These are phyloP conservation scores for Leuciscus waleckii DNA, from an alignment of 2,797 vertebrate species.

Conservation along the genomic window DNA sequence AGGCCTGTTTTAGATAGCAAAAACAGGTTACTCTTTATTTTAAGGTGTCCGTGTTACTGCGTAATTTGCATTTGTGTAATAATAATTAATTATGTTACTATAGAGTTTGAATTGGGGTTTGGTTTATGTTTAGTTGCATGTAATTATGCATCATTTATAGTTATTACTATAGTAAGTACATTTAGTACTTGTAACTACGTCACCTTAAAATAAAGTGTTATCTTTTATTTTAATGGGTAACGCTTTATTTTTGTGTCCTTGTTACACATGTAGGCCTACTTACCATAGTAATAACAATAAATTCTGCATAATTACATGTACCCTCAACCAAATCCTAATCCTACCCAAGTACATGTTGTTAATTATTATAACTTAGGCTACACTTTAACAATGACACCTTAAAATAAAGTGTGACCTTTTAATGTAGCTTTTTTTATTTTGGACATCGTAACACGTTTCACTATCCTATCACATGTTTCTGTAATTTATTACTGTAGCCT, in stretches of 20 bases:
- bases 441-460: not conserved
- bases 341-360: too few relatives aligned
- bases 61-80: too few relatives aligned
- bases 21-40: not conserved
- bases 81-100: too few relatives aligned
- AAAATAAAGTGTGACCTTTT: not conserved
- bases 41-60: not conserved
- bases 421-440: not conserved
- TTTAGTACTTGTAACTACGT: not conserved
- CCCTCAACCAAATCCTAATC: too few relatives aligned
- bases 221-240: too few relatives aligned
- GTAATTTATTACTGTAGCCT: not conserved
- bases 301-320: too few relatives aligned
- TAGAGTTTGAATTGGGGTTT: too few relatives aligned
- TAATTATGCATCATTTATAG: not conserved
- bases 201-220: not conserved
- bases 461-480: not conserved
- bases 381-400: too few relatives aligned
- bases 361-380: too few relatives aligned
- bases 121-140: not conserved
- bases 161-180: not conserved
- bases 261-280: too few relatives aligned
- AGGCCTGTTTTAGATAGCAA: not conserved
- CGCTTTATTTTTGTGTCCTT: too few relatives aligned
- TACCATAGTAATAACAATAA: too few relatives aligned